Percentiles rank a stretch among this genome's conserved stretches.
Conservation (phyloP, 2,797 vertebrate genomes). For the Arctocebus calabarensis region DNA sequence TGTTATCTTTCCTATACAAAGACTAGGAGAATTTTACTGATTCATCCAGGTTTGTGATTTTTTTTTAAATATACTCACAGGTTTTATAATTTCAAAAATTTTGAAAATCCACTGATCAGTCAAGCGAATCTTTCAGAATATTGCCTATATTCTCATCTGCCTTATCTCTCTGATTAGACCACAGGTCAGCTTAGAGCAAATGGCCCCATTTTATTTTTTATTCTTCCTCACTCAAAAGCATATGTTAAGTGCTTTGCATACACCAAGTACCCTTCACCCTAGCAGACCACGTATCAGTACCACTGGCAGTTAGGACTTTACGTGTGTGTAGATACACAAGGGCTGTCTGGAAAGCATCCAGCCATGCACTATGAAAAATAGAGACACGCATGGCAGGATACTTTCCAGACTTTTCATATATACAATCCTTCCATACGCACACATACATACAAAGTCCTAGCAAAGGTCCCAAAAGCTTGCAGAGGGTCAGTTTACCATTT, state of each 20-base stretch:
- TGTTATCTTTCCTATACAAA: constrained; percentile 30
- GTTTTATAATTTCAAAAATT: constrained; percentile 42
- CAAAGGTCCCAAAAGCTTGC: neutral
- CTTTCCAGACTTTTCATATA: too few species aligned
- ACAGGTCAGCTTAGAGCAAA: neutral
- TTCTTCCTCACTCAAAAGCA: neutral
- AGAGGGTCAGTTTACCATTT: neutral
- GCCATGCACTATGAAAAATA: too few species aligned
- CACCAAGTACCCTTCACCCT: neutral
- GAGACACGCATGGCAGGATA: too few species aligned
- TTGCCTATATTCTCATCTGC: neutral
- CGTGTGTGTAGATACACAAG: too few species aligned
- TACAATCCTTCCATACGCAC: neutral
- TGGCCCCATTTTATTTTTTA: neutral
- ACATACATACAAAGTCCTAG: neutral
- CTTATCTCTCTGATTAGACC: constrained; percentile 27
- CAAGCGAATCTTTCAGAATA: constrained; percentile 14
- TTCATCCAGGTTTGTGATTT: neutral
- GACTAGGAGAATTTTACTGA: constrained; percentile 6
- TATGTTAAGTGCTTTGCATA: neutral
- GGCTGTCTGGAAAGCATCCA: too few species aligned
- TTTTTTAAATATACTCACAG: neutral
- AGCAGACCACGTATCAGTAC: neutral
- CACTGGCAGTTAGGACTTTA: neutral
- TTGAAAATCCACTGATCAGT: neutral